Base-by-base conservation (phyloP, 2,797 vertebrate species). In the Cottoperca gobio region DNA sequence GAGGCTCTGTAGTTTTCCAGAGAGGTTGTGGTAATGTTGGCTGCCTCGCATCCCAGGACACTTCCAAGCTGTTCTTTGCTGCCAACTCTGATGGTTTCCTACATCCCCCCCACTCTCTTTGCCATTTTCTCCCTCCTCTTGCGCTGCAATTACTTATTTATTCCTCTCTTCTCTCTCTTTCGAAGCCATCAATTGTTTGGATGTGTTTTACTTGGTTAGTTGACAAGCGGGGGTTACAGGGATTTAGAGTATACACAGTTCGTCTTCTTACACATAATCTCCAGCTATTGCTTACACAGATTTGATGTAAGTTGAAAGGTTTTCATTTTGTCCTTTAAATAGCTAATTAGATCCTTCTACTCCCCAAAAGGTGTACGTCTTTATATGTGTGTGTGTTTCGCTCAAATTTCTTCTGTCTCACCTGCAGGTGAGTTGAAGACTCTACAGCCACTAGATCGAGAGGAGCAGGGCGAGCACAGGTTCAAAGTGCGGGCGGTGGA, bases 361-460 rank as follows among this genome's bases (percentile, higher is more conserved):
- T 19, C 1, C 21, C 13, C 4, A n/a, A 43, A 66, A 28, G 66
- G 9, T 60, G 5, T 3, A 1, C 54, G 33, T 70, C 5, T 70
- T 12, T 48, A 31, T 48, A 31, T 60, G 28, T 39, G 1, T 59
- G 21, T 63, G 6, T n/a, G 2, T 64, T 62, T 63, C 21, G 26
- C 39, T 66, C 16, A 60, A 48, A 19, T 28, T 43, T 11, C 8
- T 24, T 57, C 12, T 37, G 24, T 81, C 26, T 55, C n/a, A 19
- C 31, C 80, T 84, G 19, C 73, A 99, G 98, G 98, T 76, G 98
- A 99, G 89, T 70, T 99, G 88, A 99, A 96, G 90, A 99, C 97
- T 4, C 88, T 90, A 5, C 93, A 93, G 70, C 88, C 95, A 0
- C 93, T 99, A 55, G 97, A 99, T 87, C 94, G 96, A 1, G 98